Evolutionary conservation across 2,797 vertebrate species (phyloP), one percentile per base, ranked within the genome.

Genomic region (Myiotriccus ornatus): DNA sequence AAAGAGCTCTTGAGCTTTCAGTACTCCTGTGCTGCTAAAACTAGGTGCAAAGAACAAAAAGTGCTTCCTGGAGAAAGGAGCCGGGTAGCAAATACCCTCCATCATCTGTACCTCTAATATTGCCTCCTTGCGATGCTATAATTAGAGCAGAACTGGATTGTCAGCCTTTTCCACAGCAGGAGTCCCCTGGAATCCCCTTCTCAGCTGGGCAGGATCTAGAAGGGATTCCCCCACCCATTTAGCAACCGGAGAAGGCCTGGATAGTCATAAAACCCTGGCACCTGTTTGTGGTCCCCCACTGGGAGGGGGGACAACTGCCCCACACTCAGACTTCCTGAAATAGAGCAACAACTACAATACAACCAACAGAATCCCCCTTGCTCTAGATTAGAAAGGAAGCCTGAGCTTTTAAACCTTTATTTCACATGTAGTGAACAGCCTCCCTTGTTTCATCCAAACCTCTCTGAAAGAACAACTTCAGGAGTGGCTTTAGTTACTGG

Each of bases 191-290:
- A 89, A 95, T 93, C 64, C 75, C 90, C 68, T 85, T 74, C 70
- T 63, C 89, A 87, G 68, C 78, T 41, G 69, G 37, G 41, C 75
- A 92, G 78, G 81, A 92, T 87, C 81, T 93, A 81, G 88, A 95
- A 95, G 94, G 96, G 95, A 95, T 95, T 95, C 89, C 89, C 93
- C 50, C 68, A 94, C 77, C 77, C 81, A 2, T 94, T 87, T 7
- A 77, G 96, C 92, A 96, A 97, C 35, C 34, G 17, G 92, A 95
- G 96, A 95, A 93, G 77, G 80, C 47, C 90, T 3, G 1, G 70
- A 88, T 90, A 75, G 84, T 43, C 81, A 57, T 93, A 93, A 96
- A 92, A 60, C 35, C 77, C 86, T 24, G 25, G 41, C 95, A 95
- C 92, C 96, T 97, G 95, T 71, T 95, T 87, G 92, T 95, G 71